Base-by-base conservation (phyloP, 2,113 vertebrate species). In the Nyctereutes procyonoides region DNA sequence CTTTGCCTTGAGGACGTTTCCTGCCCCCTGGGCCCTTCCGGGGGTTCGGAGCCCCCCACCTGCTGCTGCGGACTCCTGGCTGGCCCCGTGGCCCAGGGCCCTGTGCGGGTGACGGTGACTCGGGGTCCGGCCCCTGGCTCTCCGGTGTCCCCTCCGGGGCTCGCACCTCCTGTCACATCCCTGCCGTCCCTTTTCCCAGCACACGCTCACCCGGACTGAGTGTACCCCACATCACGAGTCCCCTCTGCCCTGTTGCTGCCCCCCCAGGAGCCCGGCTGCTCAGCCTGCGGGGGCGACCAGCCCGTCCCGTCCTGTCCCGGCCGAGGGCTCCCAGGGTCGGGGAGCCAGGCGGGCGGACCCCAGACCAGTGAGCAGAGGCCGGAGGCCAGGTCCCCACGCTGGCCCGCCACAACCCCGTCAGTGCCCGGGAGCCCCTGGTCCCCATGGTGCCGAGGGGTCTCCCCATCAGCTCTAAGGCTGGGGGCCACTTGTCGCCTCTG, bases 61-160 rank as follows among this genome's bases (percentile, higher is more conserved):
- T 0, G 14, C 2, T 2, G 35, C 63, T n/a, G 56, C 38, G 8
- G 32, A 53, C 58, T 5, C 28, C 1, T 48, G n/a, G 43, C 90
- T n/a, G 20, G 20, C 10, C 15, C 2, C 3, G 3, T 0, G 53
- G 19, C 58, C 4, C 9, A 11, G 20, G 83, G 43, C 63, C 4
- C 93, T 4, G 0, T 0, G 2, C 6, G 20, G 26, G 32, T 12
- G 55, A 12, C 2, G 5, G 30, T 0, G 16, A 14, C 26, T 3
- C 0, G 26, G 51, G 1, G 20, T 30, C 35, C 20, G 7, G 51
- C 30, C 51, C n/a, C 51, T 28, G 30, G 17, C 58, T 56, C 24
- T 38, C 35, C 16, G 43, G 82, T 8, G 53, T 22, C 1, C 20
- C 65, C 51, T 71, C 48, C 12, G 32, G 15, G 10, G 30, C 83